Conservation (phyloP, 2,797 vertebrate genomes). For the Pelodytes ibericus region DNA sequence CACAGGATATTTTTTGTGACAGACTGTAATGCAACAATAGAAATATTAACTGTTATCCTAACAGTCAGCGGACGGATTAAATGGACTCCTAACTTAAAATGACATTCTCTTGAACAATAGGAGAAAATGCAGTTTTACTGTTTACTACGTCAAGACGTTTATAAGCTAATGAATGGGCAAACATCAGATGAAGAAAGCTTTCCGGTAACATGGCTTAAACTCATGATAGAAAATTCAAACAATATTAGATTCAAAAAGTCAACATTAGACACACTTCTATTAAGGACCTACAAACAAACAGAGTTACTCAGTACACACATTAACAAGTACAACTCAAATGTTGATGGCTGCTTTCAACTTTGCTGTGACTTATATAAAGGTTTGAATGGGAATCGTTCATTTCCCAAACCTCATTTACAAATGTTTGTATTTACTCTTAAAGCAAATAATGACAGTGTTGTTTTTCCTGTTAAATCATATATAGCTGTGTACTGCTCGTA, state of each 20-base stretch:
- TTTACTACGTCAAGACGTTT: conserved; percentile 66
- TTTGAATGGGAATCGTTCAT: conserved; percentile 33
- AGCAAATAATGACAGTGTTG: conserved; percentile 35
- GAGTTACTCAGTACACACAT: conserved; percentile 91
- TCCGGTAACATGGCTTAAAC: conserved; percentile 77
- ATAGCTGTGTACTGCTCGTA: neutral
- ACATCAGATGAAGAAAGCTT: conserved; percentile 76
- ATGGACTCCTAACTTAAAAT: conserved; percentile 35
- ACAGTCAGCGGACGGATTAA: conserved; percentile 6
- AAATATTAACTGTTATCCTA: conserved; percentile 26
- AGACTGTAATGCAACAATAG: conserved; percentile 34
- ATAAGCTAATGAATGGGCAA: conserved; percentile 80
- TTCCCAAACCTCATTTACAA: conserved; percentile 50
- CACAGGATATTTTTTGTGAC: neutral
- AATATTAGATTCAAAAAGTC: conserved; percentile 94
- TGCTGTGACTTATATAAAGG: conserved; percentile 58
- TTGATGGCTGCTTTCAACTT: conserved; percentile 78
- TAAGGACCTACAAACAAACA: conserved; percentile 95
- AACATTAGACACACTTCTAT: conserved; percentile 89
- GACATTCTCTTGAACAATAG: conserved; percentile 48
- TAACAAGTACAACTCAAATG: conserved; percentile 77
- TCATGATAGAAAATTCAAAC: conserved; percentile 94
- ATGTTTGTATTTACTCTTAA: conserved; percentile 51
- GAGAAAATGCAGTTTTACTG: conserved; percentile 59
- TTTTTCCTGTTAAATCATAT: neutral